phyloP scores from a whole-genome alignment of 2,113 vertebrate species.

The Microcebus lehilahytsara region DNA sequence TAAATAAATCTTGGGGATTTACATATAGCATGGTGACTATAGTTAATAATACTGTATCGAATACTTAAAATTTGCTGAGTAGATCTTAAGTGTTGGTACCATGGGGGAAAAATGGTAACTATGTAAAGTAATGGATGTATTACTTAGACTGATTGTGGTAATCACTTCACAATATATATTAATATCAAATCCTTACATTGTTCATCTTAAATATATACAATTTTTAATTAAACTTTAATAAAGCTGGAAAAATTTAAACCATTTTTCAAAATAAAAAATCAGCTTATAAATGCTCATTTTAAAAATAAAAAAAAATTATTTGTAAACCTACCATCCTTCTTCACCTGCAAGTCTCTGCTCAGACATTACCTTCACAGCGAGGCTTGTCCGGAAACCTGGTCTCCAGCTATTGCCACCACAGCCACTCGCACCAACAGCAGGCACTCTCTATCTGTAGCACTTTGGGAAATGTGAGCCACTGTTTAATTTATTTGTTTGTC shows the following conservation, averaged over 20 bases:
- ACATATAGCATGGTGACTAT: neutral
- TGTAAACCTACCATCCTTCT: neutral
- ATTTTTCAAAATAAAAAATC: neutral
- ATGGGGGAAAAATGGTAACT: neutral
- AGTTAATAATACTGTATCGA: neutral
- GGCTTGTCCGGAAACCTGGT: neutral
- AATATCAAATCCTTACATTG: neutral
- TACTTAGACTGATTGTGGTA: neutral
- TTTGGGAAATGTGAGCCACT: neutral
- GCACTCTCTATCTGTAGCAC: neutral
- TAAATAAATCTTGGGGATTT: neutral
- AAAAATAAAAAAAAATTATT: constrained; percentile 9
- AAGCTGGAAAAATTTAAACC: neutral
- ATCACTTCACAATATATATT: neutral
- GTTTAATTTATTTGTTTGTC: neutral
- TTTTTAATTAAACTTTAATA: neutral
- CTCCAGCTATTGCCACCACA: neutral
- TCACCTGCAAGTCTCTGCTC: neutral
- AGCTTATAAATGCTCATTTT: constrained; percentile 2
- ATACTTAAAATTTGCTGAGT: neutral
- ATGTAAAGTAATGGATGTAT: neutral
- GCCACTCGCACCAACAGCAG: neutral
- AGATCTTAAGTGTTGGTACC: neutral
- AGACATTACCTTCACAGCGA: neutral
- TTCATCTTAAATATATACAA: neutral